phyloP scores from a whole-genome alignment of 2,797 vertebrate species.

The Odontamblyopus lacepedii region DNA sequence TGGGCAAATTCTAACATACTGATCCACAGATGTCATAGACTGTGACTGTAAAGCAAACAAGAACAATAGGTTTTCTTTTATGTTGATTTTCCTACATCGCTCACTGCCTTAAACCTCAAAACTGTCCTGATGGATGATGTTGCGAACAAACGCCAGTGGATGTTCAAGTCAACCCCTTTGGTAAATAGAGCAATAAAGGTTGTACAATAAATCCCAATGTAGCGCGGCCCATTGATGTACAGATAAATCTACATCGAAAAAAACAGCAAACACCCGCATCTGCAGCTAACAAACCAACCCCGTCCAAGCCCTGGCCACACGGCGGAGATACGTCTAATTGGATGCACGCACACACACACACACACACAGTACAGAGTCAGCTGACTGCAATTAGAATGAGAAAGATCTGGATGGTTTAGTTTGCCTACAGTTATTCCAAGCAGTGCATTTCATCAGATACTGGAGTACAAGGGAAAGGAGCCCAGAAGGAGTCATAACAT shows the following conservation, averaged over 20 bases:
- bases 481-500: not conserved
- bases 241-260: conserved; percentile 16
- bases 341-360: conserved; percentile 21
- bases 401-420: conserved; percentile 39
- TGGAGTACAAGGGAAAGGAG: not conserved
- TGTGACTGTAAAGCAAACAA: no score
- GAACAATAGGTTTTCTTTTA: no score
- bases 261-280: conserved; percentile 27
- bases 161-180: conserved; percentile 13
- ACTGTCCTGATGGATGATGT: not conserved
- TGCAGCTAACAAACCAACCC: conserved; percentile 52
- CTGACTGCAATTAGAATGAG: conserved; percentile 32
- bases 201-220: conserved; percentile 7
- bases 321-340: conserved; percentile 65
- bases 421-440: conserved; percentile 26
- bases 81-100: not conserved
- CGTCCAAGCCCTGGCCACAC: conserved; percentile 58
- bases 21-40: no score
- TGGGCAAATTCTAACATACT: no score
- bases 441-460: not conserved
- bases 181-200: conserved; percentile 24
- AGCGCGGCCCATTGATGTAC: conserved; percentile 2
- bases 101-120: not conserved
- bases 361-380: conserved; percentile 4
- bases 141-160: conserved; percentile 14